phyloP scores from a whole-genome alignment of 2,113 vertebrate genomes.

The Bolborhynchus lineola region DNA sequence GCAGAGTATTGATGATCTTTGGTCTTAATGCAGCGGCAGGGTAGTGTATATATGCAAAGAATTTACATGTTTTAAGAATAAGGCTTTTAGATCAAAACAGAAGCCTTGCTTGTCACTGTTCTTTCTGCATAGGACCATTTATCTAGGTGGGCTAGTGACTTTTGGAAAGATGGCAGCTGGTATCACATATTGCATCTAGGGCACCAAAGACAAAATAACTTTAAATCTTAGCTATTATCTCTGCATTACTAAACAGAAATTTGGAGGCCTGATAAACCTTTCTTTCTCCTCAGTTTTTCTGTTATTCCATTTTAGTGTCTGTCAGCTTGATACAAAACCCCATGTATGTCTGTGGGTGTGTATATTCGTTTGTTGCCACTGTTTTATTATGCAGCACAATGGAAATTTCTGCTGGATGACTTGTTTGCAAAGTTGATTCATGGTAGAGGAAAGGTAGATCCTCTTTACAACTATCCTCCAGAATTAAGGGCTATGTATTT shows the following conservation, averaged over 20 bases:
- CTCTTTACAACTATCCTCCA: neutral
- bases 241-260: conserved; percentile 23
- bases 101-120: neutral
- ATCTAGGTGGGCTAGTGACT: neutral
- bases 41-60: too few species aligned
- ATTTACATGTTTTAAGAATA: neutral
- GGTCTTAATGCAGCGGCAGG: neutral
- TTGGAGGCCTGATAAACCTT: conserved; percentile 10
- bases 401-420: conserved; percentile 5
- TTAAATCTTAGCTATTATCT: neutral
- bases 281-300: neutral
- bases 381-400: neutral
- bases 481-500: conserved; percentile 6
- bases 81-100: neutral
- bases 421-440: neutral
- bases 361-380: neutral
- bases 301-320: conserved; percentile 14
- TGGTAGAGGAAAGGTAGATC: neutral
- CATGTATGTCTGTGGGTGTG: neutral
- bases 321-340: neutral
- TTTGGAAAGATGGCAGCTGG: conserved; percentile 30
- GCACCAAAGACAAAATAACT: conserved; percentile 41
- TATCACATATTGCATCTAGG: neutral
- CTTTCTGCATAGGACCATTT: neutral
- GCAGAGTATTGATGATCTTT: neutral